Evolutionary conservation across 1,140 invertebrate genomes (phyloP), one percentile per base, ranked within the genome.

Genomic region (Lepidotrigona ventralis): DNA sequence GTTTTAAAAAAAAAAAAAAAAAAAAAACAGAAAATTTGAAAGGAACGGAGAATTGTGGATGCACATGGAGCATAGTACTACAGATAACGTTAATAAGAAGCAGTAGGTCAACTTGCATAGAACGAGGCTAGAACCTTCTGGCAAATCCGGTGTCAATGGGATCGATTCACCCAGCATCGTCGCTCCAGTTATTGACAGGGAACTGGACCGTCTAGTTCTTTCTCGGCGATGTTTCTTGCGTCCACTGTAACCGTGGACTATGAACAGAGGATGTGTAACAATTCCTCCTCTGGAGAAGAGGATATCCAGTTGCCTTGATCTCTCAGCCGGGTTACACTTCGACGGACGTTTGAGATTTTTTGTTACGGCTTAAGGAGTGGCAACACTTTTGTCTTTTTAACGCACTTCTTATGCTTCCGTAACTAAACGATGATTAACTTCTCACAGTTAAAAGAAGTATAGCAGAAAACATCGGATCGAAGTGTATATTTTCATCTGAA

Each of bases 131-230:
- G 82, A 83, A 60, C 26, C 77, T 83, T 53, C 56, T 69, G 69
- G 82, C 82, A 83, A 83, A 83, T 83, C 82, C 82, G 82, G 82
- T 79, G 82, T 83, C 81, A 72, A 83, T 83, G 81, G 66, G 81
- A 83, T 83, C 76, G 81, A 83, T 83, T 79, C 81, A 83, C 69
- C 81, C 81, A 69, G 58, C 81, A 64, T 69, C 58, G 81, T 69
- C 74, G 81, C 81, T 83, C 81, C 66, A 83, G 81, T 70, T 83
- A 83, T 83, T 68, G 81, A 78, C 81, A 60, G 80, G 64, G 73
- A 77, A 82, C 80, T 77, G 80, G 80, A 82, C 54, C 73, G 73
- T 58, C 80, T 78, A 58, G 81, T 77, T 83, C 54, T 60, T 68
- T 70, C 39, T 2, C 81, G 64, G 60, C n/a, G 12, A 63, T 26